Evolutionary conservation across 2,888 invertebrate species (phyloP).

Genomic region (Neoascia interrupta): DNA sequence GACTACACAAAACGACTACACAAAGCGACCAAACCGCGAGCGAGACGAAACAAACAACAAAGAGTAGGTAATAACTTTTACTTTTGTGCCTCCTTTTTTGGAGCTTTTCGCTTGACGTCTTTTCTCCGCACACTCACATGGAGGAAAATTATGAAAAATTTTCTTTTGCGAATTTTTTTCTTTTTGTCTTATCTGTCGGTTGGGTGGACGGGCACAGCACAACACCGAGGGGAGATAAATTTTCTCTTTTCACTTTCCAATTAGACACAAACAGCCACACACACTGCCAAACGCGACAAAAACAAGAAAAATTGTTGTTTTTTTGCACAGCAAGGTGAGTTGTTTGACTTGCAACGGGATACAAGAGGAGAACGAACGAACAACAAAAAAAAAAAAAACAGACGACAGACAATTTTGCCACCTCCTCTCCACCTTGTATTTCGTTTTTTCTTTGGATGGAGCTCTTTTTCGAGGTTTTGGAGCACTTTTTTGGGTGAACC

Average conservation of each 20-base stretch:
- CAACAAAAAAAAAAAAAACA: conserved; percentile 9
- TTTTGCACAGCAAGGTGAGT: conserved; percentile 61
- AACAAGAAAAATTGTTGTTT: conserved; percentile 40
- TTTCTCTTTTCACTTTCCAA: conserved; percentile 68
- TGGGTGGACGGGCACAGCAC: too few species aligned
- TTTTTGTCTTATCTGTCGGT: conserved; percentile 14
- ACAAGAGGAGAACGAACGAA: conserved; percentile 29
- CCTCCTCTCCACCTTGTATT: conserved; percentile 34
- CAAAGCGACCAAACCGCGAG: conserved; percentile 16
- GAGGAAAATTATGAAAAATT: conserved; percentile 33
- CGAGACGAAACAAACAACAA: conserved; percentile 35
- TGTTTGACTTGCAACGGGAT: conserved; percentile 51
- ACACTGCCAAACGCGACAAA: conserved; percentile 5
- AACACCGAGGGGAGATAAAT: conserved; percentile 28
- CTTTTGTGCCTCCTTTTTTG: conserved; percentile 56
- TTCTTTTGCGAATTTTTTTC: not conserved
- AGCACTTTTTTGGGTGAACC: not conserved
- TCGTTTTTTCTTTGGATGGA: conserved; percentile 24
- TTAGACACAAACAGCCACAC: conserved; percentile 35
- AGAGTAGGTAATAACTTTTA: conserved; percentile 61
- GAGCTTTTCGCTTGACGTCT: conserved; percentile 15
- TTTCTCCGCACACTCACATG: conserved; percentile 19
- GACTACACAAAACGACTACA: conserved; percentile 9
- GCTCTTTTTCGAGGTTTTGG: conserved; percentile 8
- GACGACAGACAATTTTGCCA: conserved; percentile 57